Evolutionary conservation across 2,113 vertebrate genomes (phyloP), one percentile per base, ranked within the genome.

Genomic region (Benitochromis conjunctus): DNA sequence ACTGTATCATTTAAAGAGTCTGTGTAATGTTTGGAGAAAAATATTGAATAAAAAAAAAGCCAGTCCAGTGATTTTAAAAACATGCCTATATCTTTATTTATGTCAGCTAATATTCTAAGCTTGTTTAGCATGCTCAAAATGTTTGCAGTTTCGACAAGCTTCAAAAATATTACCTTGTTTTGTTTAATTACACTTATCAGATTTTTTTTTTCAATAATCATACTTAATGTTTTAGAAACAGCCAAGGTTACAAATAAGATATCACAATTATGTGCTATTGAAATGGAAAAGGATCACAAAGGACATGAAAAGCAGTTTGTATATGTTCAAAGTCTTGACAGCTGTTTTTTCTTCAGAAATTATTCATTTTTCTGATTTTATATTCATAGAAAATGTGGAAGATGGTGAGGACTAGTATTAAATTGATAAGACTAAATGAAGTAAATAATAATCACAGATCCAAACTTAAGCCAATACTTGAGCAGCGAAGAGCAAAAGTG

Each of bases 1-100:
- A 95, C 92, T 96, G 94, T 96, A 96, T 95, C 95, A 96, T 96
- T 95, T 81, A 95, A 94, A 94, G 81, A 95, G 92, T 94, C 94
- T 85, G 94, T 96, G 96, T 96, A 95, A 95, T 95, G 96, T 96
- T 96, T 96, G 94, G 94, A 95, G 88, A 94, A 95, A 92, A 90
- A 48, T 95, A 93, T 95, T 96, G 86, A 96, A 95, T 95, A 92
- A 96, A 95, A 95, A 95, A 95, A 92, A 95, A 93, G 88, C 78
- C 84, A 94, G 90, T 94, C 89, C 88, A 92, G 90, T 95, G 86
- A 92, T 96, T 94, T 91, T 92, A 86, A 89, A 87, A 90, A 89
- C 34, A 46, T 77, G 36, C 29, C 89, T 41, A 7, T 82, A 48
- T 87, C 31, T 82, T 89, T 78, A 16, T 83, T 91, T 83, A 14